Evolutionary conservation across 1,140 invertebrate species (phyloP).

Genomic region (Wiebesia pumilae): DNA sequence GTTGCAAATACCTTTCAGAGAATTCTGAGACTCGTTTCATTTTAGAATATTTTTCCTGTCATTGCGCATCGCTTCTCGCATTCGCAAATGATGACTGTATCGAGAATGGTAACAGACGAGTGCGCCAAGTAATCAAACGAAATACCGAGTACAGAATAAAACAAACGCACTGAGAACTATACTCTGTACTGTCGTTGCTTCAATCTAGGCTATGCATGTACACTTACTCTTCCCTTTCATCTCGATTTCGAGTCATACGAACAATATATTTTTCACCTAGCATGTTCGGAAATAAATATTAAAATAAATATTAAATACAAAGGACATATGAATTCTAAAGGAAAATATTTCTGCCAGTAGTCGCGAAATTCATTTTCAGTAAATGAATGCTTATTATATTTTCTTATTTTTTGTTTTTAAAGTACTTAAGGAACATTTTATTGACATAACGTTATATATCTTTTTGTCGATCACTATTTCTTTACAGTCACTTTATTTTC

Average conservation of each 20-base stretch:
- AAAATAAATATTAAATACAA: no score
- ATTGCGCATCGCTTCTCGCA: neutral
- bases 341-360: neutral
- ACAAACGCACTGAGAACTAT: neutral
- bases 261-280: neutral
- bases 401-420: no score
- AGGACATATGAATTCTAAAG: neutral
- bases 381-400: neutral
- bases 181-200: neutral
- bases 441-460: no score
- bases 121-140: neutral
- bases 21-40: neutral
- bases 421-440: no score
- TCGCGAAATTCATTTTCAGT: neutral
- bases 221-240: neutral
- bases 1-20: neutral
- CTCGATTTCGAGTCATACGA: neutral
- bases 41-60: neutral
- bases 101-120: neutral
- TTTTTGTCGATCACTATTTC: no score
- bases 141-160: neutral
- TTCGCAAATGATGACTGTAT: neutral
- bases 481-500: no score
- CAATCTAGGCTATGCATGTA: neutral
- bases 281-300: neutral